Evolutionary conservation across 2,888 invertebrate genomes (phyloP).

Genomic region (Molanna angustata): DNA sequence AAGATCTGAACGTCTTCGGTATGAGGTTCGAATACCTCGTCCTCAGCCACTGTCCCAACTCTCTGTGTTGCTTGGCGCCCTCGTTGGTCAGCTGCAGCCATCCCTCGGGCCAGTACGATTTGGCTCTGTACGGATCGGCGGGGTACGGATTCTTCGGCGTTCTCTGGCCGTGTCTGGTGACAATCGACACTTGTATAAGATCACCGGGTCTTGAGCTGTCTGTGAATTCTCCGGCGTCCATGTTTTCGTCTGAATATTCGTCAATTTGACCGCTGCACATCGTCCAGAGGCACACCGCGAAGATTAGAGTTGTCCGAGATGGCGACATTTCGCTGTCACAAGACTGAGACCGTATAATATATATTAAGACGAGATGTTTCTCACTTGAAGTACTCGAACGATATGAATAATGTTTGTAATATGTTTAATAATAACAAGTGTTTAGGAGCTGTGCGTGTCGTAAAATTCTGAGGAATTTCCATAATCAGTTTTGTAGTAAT

Average conservation of each 20-base stretch:
- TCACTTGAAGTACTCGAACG: too few relatives aligned
- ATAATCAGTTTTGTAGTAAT: too few relatives aligned
- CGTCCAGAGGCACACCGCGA: too few relatives aligned
- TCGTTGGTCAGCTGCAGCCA: slow-evolving; percentile 24
- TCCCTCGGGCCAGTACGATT: slow-evolving; percentile 25
- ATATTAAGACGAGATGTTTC: too few relatives aligned
- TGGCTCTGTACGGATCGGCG: slow-evolving; percentile 20
- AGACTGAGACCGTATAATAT: too few relatives aligned
- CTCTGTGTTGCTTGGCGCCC: slow-evolving; percentile 21
- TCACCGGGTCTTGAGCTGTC: neutral
- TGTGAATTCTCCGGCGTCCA: neutral
- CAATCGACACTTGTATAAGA: slow-evolving; percentile 26
- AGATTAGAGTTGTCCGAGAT: too few relatives aligned
- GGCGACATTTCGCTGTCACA: too few relatives aligned
- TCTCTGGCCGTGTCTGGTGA: slow-evolving; percentile 26
- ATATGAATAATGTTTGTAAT: too few relatives aligned
- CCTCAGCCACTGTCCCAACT: slow-evolving; percentile 15
- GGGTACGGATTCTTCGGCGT: slow-evolving; percentile 25
- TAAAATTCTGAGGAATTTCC: too few relatives aligned
- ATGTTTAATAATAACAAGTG: too few relatives aligned
- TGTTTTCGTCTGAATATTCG: neutral
- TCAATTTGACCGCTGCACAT: too few relatives aligned
- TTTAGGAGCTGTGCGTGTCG: too few relatives aligned
- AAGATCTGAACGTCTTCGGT: slow-evolving; percentile 5
- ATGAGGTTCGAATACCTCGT: slow-evolving; percentile 16